phyloP scores from a whole-genome alignment of 1,140 invertebrate genomes.

The Pectinophora gossypiella region DNA sequence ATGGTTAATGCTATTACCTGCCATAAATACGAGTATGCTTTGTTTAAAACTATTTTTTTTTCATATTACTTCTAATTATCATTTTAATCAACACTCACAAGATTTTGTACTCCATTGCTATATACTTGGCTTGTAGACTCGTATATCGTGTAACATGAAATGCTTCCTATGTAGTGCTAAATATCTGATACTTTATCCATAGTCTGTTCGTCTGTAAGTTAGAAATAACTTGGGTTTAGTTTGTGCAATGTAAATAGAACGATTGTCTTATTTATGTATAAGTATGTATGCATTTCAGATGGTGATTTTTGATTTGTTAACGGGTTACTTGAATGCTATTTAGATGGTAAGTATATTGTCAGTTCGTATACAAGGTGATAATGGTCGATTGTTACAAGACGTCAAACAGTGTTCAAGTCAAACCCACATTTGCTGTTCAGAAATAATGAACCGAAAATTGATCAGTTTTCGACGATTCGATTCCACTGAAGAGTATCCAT shows the following conservation, averaged over 20 bases:
- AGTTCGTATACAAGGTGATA: too few species aligned
- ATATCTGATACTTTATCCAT: conserved; percentile 28
- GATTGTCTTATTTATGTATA: conserved; percentile 38
- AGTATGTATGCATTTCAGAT: conserved; percentile 18
- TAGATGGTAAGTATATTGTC: too few species aligned
- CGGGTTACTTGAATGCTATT: too few species aligned
- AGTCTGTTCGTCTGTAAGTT: neutral
- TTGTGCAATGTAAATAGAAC: conserved; percentile 58
- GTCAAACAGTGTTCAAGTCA: too few species aligned
- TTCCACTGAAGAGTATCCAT: conserved; percentile 1
- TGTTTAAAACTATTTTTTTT: too few species aligned
- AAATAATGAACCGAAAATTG: neutral
- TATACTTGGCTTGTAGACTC: conserved; percentile 3
- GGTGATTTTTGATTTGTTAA: neutral
- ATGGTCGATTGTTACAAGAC: too few species aligned
- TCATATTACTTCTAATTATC: too few species aligned
- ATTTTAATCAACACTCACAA: too few species aligned
- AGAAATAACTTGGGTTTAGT: conserved; percentile 26
- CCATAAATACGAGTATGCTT: too few species aligned
- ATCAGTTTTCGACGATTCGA: neutral
- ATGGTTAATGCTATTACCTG: too few species aligned
- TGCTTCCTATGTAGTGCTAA: conserved; percentile 50
- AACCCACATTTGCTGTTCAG: too few species aligned
- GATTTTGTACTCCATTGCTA: too few species aligned
- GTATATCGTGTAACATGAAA: conserved; percentile 19